These are phyloP conservation scores for Sebastes vulpes DNA, from an alignment of 2,797 vertebrate species.

Conservation along the genomic window DNA sequence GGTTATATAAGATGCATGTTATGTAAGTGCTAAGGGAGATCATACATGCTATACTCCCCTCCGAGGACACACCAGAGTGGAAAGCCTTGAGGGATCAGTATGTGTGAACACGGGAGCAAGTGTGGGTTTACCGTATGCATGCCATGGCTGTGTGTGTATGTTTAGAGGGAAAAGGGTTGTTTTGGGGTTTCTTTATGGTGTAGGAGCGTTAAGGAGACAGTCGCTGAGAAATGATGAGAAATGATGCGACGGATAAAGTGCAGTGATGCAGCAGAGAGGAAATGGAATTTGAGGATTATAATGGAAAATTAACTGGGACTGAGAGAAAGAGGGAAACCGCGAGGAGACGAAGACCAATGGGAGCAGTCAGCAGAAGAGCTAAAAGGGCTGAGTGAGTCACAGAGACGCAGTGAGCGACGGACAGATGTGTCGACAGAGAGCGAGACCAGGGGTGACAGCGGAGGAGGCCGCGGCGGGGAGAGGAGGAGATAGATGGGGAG, in stretches of 20 bases:
- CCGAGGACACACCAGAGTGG: constrained; percentile 8
- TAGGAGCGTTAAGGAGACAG: constrained; percentile 3
- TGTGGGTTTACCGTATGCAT: background rate
- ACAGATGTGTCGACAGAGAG: constrained; percentile 47
- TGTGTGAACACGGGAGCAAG: background rate
- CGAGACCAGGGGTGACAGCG: constrained; percentile 26
- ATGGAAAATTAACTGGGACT: constrained; percentile 17
- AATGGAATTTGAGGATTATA: constrained; percentile 52
- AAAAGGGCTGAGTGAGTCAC: constrained; percentile 22
- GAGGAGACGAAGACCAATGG: constrained; percentile 51
- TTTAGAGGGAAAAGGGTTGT: background rate
- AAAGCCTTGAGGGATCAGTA: constrained; percentile 12
- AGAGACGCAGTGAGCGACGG: constrained; percentile 22
- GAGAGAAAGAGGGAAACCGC: background rate
- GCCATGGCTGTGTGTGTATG: background rate
- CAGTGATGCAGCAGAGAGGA: constrained; percentile 31
- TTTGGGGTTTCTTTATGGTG: background rate
- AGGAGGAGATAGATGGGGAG: background rate
- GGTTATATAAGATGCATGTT: constrained; percentile 51
- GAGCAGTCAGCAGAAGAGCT: constrained; percentile 24
- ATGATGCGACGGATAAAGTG: constrained; percentile 36
- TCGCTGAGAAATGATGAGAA: constrained; percentile 47
- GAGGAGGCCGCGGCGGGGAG: background rate
- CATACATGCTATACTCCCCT: background rate
- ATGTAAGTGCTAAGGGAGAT: constrained; percentile 18